A percentile compares a stretch with the other conserved stretches of the same genome.
These are phyloP conservation scores for Agrochola lota DNA, from an alignment of 2,888 invertebrate genomes.

Conservation along the genomic window DNA sequence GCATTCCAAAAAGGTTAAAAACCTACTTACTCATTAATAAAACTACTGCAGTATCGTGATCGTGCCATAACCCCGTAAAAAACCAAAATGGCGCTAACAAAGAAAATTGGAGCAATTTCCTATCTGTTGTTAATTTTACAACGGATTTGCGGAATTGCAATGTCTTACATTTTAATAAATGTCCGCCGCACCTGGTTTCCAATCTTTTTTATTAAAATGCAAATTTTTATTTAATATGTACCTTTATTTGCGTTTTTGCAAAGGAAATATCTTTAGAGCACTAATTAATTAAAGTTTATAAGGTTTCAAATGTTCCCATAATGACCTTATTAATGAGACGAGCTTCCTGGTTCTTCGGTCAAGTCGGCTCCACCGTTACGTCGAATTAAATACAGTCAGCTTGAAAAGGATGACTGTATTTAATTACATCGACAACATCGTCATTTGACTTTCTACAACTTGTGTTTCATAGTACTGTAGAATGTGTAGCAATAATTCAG, in stretches of 20 bases:
- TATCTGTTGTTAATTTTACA: constrained; percentile 60
- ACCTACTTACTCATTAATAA: neutral
- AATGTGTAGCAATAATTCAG: no score
- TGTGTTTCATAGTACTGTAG: no score
- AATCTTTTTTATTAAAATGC: constrained; percentile 64
- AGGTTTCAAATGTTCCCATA: constrained; percentile 1
- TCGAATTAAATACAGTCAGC: neutral
- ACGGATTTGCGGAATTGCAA: constrained; percentile 53
- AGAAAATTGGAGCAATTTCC: constrained; percentile 38
- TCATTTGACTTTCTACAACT: no score
- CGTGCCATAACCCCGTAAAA: constrained; percentile 1
- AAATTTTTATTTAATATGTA: constrained; percentile 54
- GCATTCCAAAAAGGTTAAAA: neutral
- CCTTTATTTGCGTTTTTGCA: constrained; percentile 21
- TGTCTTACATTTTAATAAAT: constrained; percentile 63
- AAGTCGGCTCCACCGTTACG: neutral
- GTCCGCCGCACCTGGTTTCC: constrained; percentile 55
- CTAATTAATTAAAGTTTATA: constrained; percentile 30
- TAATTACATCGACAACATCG: no score
- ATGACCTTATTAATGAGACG: constrained; percentile 1
- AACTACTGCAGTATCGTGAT: neutral
- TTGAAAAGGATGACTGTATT: no score
- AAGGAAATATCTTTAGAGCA: neutral
- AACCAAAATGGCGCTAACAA: constrained; percentile 29
- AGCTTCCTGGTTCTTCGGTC: constrained; percentile 1